phyloP scores from a whole-genome alignment of 2,113 vertebrate species.

The Rhynchomys soricoides region DNA sequence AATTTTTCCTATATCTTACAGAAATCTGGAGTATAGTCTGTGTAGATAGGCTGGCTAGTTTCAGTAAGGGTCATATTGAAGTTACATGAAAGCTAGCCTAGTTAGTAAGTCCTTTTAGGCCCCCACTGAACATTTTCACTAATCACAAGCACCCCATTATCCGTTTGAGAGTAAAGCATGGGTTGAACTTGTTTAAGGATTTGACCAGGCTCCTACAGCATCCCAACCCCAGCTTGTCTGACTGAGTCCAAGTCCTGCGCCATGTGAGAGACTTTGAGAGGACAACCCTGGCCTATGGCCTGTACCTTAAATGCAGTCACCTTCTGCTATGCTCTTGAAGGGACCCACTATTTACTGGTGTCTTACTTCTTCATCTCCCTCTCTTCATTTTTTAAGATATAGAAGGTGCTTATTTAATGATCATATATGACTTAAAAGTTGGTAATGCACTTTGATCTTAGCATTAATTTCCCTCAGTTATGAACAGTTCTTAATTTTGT shows the following conservation, averaged over 20 bases:
- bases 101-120: background rate
- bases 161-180: constrained; percentile 9
- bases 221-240: background rate
- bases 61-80: constrained; percentile 33
- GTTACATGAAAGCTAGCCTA: background rate
- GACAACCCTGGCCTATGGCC: background rate
- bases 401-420: constrained; percentile 18
- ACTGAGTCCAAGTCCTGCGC: background rate
- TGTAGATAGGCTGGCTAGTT: background rate
- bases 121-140: constrained; percentile 23
- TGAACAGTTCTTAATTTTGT: constrained; percentile 45
- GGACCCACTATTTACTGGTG: constrained; percentile 10
- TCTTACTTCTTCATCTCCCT: background rate
- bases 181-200: constrained; percentile 33
- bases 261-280: background rate
- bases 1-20: background rate
- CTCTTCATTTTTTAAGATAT: background rate
- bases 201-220: background rate
- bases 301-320: background rate
- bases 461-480: constrained; percentile 44
- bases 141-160: background rate
- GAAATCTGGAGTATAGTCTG: background rate
- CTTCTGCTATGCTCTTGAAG: background rate
- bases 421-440: constrained; percentile 39
- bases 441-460: constrained; percentile 24